These are phyloP conservation scores for Drosophila koepferae DNA, from an alignment of 2,888 invertebrate genomes.

Conservation along the genomic window DNA sequence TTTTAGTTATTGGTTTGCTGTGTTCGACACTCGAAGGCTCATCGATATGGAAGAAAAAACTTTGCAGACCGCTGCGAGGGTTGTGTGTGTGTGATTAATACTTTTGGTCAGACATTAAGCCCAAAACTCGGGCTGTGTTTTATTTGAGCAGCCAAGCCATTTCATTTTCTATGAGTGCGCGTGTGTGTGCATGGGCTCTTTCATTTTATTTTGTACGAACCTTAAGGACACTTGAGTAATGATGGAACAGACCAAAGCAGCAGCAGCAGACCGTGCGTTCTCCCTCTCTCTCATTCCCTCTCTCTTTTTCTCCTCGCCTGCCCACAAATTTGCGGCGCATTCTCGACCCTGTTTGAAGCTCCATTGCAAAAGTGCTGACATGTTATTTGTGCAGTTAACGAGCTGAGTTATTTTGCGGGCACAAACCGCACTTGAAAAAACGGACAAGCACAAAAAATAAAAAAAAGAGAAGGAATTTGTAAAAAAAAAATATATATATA, in stretches of 20 bases:
- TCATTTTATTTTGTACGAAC: slow-evolving; percentile 67
- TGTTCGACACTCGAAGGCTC: slow-evolving; percentile 47
- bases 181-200: slow-evolving; percentile 30
- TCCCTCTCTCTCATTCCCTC: too few species aligned
- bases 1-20: slow-evolving; percentile 75
- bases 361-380: slow-evolving; percentile 75
- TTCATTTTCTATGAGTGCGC: slow-evolving; percentile 25
- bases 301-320: neutral
- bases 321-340: slow-evolving; percentile 68
- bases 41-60: slow-evolving; percentile 66
- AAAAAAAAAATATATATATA: slow-evolving; percentile 9
- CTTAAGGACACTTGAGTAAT: slow-evolving; percentile 80
- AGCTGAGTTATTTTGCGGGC: slow-evolving; percentile 78
- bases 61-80: slow-evolving; percentile 67
- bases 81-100: slow-evolving; percentile 74
- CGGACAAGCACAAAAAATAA: slow-evolving; percentile 22
- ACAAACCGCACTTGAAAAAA: slow-evolving; percentile 76
- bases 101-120: slow-evolving; percentile 76
- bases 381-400: slow-evolving; percentile 81
- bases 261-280: slow-evolving; percentile 37
- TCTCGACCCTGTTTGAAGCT: slow-evolving; percentile 60
- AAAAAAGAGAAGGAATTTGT: slow-evolving; percentile 1
- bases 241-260: slow-evolving; percentile 72
- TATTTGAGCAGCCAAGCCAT: slow-evolving; percentile 63
- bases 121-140: slow-evolving; percentile 61